A percentile compares a stretch with the other conserved stretches of the same genome.
phyloP scores from a whole-genome alignment of 2,113 vertebrate genomes.

The Chitala chitala region DNA sequence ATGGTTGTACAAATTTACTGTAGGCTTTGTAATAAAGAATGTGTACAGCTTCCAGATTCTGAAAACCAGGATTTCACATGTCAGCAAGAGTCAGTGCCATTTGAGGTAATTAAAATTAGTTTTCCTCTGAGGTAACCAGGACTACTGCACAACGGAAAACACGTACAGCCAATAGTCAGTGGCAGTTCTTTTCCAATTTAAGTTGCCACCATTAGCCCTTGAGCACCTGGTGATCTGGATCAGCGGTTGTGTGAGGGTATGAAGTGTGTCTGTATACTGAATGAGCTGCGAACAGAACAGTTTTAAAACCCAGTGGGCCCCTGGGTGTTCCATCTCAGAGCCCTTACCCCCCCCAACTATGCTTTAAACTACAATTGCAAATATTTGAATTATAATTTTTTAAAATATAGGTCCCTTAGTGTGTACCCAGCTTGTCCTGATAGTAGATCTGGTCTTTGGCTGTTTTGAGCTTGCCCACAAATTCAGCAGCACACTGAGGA shows the following conservation, averaged over 20 bases:
- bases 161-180: neutral
- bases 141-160: neutral
- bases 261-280: neutral
- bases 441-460: too few relatives aligned
- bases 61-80: neutral
- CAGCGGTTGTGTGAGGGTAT: neutral
- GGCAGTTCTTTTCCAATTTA: neutral
- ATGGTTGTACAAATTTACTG: neutral
- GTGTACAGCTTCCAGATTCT: neutral
- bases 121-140: neutral
- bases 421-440: too few relatives aligned
- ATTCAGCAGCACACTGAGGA: neutral
- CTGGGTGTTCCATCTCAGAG: too few relatives aligned
- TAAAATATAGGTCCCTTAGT: too few relatives aligned
- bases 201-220: neutral
- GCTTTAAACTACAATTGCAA: too few relatives aligned
- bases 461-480: neutral
- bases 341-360: too few relatives aligned
- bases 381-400: too few relatives aligned
- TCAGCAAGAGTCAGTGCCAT: neutral
- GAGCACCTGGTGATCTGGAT: neutral
- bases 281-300: too few relatives aligned
- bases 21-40: neutral
- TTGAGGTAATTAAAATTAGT: neutral
- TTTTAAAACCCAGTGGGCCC: too few relatives aligned